Evolutionary conservation across 2,113 vertebrate species (phyloP).

Genomic region (Pica pica): DNA sequence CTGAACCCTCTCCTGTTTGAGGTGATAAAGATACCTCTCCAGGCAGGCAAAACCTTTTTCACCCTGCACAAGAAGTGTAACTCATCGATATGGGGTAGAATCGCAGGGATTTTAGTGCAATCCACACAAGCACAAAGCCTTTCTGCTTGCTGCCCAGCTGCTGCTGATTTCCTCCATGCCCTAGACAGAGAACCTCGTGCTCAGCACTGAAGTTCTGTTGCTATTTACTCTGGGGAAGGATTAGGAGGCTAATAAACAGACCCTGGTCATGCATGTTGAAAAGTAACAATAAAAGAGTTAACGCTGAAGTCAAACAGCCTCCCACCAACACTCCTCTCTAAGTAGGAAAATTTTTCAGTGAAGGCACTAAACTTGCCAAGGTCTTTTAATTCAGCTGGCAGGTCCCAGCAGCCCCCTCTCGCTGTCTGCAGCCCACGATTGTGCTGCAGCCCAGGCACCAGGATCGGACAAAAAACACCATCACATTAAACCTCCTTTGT

Average conservation of each 20-base stretch:
- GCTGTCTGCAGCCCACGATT: neutral
- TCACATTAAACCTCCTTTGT: neutral
- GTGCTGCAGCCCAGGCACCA: neutral
- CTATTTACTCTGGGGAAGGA: neutral
- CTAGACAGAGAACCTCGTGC: neutral
- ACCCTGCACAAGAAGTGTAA: neutral
- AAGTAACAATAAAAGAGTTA: conserved; percentile 48
- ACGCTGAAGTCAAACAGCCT: conserved; percentile 2
- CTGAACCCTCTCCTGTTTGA: neutral
- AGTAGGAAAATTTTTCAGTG: conserved; percentile 18
- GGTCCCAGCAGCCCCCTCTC: neutral
- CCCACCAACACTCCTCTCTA: neutral
- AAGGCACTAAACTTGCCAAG: conserved; percentile 15
- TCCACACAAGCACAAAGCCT: neutral
- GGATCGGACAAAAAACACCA: neutral
- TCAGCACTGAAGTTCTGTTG: neutral
- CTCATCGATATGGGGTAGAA: rapidly evolving
- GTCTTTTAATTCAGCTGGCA: neutral
- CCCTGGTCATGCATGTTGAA: neutral
- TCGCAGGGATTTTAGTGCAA: neutral
- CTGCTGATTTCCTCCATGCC: neutral
- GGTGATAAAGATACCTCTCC: neutral
- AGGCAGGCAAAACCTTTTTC: neutral
- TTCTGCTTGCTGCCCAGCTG: neutral
- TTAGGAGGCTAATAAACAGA: neutral